Base-by-base conservation (phyloP, 2,797 vertebrate species). In the Pseudomugil tenellus region DNA sequence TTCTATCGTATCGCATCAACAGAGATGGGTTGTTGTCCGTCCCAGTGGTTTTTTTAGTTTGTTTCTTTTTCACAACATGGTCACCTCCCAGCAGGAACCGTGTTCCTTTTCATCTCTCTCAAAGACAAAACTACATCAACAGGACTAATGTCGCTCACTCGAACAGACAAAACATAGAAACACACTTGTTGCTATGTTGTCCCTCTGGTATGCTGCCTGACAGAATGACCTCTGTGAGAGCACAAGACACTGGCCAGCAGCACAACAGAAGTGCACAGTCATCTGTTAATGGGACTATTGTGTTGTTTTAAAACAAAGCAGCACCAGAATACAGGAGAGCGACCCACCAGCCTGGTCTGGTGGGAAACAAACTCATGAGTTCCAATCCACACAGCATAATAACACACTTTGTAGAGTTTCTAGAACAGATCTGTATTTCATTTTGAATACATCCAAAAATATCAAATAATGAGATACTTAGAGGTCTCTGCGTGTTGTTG, bases 231-330 rank as follows among this genome's bases (percentile, higher is more conserved):
- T 43, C 75, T 48, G 63, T 28, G 59, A 84, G 83, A 75, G 66
- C 8, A 17, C 76, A 72, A 67, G 68, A 64, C 78, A 53, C 59
- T 41, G 69, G 70, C 56, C 61, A n/a, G 51, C 59, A 57, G 60
- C 57, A 93, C 88, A 94, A 94, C 83, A 88, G 84, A 90, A 92
- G 64, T 2, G 87, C 90, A 57, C 73, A 88, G 84, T 93, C 90
- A 90, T 91, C 87, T 80, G 86, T 86, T 81, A 83, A 83, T 66
- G 68, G 72, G 54, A 64, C 79, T 75, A 84, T 91, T 92, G 91
- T 92, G 55, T 62, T 68, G 43, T 11, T 56, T 63, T 51, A 48
- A 78, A 79, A 92, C 86, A 89, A 89, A 87, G 81, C 67, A 46
- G 14, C 9, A 1, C 59, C 79, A 76, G 83, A 90, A 88, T 19